Base-by-base conservation (phyloP, 2,113 vertebrate species). In the Kryptolebias marmoratus region DNA sequence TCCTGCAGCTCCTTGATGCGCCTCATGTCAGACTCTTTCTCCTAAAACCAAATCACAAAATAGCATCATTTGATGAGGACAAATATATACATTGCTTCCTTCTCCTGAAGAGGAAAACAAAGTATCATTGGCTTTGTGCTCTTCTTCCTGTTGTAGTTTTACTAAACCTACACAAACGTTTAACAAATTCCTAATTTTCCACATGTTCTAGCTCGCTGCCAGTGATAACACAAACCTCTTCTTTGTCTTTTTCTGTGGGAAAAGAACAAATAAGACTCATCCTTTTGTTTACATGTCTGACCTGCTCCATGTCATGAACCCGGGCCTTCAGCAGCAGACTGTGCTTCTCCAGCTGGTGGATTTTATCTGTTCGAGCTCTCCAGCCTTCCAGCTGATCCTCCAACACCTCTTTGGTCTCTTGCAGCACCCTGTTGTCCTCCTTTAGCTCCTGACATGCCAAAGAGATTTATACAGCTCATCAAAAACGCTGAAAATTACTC, bases 371-470 rank as follows among this genome's bases (percentile, higher is more conserved):
- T 73, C 97, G 97, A 31, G 94, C 93, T 87, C 96, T 93, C 66
- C 93, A 96, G 57, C 96, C 96, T 79, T 95, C 96, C 64, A 99
- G 68, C 44, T 99, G 98, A 84, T 99, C 97, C 84, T 98, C 96
- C 87, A 99, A 84, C 95, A 98, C 97, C 30, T 95, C 95, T 91
- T 98, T 99, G 84, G 98, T 99, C 94, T 99, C 98, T 81, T 98
- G 91, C 73, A 99, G 93, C 75, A 99, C 96, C 84, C 96, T 96
- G 94, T 98, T 98, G 90, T 99, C 97, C 91, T 99, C 98, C 88
- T 97, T 98, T 76, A 98, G 88, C 78, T 99, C 98, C 98, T 99
- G 81, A 47, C 14, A 58, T 5, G 58, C 18, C 50, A 45, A 53
- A 47, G 1, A 59, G 45, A 58, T n/a, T 39, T 0, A 31, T 27